Base-by-base conservation (phyloP, 2,888 invertebrate species). In the Icerya purchasi region DNA sequence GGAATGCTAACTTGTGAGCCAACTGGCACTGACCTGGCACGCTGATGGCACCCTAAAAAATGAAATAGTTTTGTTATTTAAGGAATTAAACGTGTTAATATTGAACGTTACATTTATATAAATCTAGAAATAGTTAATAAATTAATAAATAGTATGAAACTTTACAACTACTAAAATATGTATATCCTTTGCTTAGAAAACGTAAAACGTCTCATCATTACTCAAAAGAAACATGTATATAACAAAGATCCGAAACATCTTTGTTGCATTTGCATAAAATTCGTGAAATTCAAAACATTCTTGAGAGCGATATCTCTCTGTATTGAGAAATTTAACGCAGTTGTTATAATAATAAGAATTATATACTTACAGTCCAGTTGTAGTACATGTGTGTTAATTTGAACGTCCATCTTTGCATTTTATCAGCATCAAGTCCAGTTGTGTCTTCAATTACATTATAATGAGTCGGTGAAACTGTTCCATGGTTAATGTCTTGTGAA, bases 11-110 rank as follows among this genome's bases (percentile, higher is more conserved):
- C 68, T 94, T 94, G 70, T 94, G 93, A 0, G 94, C 93, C 70
- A 92, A 93, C 69, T 93, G 92, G 68, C 90, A 90, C 0, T 90
- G 90, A 0, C 92, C 86, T 0, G 94, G 94, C 2, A 94, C 93
- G 10, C 89, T 77, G 19, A 86, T 82, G 0, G 68, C 66, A 1
- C 67, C 66, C 66, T 66, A 60, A 19, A 64, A 59, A 54, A 60
- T 59, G 50, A 58, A 57, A 53, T 1, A 20, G 21, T 25, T 10
- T 22, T 24, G n/a, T n/a, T n/a, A 22, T 19, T 21, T 23, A 10
- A 22, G 10, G n/a, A n/a, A n/a, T n/a, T n/a, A n/a, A n/a, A n/a
- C n/a, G n/a, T n/a, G n/a, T n/a, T n/a, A n/a, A n/a, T n/a, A n/a
- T n/a, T n/a, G n/a, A n/a, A n/a, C n/a, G n/a, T n/a, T n/a, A n/a